These are phyloP conservation scores for Drosophila lowei DNA, from an alignment of 1,140 invertebrate species.

Conservation along the genomic window DNA sequence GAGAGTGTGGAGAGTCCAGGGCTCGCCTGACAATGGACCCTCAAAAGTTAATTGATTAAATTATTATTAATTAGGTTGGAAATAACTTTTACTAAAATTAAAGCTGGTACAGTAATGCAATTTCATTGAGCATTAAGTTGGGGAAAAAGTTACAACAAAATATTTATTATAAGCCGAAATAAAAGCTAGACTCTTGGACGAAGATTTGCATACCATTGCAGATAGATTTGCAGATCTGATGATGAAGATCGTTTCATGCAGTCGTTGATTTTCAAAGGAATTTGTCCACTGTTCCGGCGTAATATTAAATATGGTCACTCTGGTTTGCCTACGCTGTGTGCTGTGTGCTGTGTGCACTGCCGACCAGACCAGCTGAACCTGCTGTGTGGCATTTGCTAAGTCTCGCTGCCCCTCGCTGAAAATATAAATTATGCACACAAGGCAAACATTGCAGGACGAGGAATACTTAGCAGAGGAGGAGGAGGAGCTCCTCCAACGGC, in stretches of 20 bases:
- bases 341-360: neutral
- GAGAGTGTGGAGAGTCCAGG: no score
- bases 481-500: neutral
- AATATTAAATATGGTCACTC: slow-evolving; percentile 30
- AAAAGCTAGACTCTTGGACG: no score
- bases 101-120: no score
- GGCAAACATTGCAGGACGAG: slow-evolving; percentile 37
- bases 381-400: slow-evolving; percentile 9
- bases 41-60: neutral
- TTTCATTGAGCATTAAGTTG: no score
- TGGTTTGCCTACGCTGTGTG: neutral
- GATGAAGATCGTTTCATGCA: no score
- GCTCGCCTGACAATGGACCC: no score
- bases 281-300: neutral
- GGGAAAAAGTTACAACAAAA: neutral
- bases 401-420: slow-evolving; percentile 51
- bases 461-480: slow-evolving; percentile 1
- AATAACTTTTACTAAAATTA: no score
- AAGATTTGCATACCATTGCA: no score
- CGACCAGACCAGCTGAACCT: slow-evolving; percentile 14
- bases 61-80: neutral
- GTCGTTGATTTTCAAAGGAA: no score
- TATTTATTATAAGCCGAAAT: neutral
- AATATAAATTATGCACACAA: slow-evolving; percentile 73
- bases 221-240: no score